Base-by-base conservation (phyloP, 1,140 invertebrate genomes). In the Drosophila guanche region DNA sequence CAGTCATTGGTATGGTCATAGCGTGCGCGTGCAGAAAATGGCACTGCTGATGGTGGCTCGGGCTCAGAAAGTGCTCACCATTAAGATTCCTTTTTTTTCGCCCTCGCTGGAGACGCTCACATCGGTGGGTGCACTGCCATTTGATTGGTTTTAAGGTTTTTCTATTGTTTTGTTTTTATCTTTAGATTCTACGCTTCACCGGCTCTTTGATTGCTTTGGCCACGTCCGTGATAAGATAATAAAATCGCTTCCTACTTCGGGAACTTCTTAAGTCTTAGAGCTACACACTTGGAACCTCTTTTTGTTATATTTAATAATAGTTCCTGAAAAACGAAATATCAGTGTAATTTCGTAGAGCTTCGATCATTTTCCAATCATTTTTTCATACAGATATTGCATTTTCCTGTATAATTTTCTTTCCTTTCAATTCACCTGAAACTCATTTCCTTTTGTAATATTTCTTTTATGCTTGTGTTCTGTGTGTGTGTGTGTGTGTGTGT, bases 61-160 rank as follows among this genome's bases (percentile, higher is more conserved):
- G 7, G 62, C 89, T 12, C 89, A 90, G 20, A 37, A 62, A 7
- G 69, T 83, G 2, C 54, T 90, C 0, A 68, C 77, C 1, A 54
- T 90, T 1, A 89, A 90, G 56, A 76, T 90, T 53, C 89, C 89
- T 4, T 90, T 90, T 63, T 90, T 90, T 48, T 86, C 85, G 1
- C 89, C 89, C 0, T 90, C 89, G 0, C 48, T 90, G 51, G 69
- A 78, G 51, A 84, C 83, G 0, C 53, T 90, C 1, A 81, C 83
- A 5, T 88, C 86, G 57, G 89, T 90, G 69, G 25, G 54, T 42
- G 6, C n/a, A 12, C 0, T 12, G 0, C 33, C 33, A 14, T 20
- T 46, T 22, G 25, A 7, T 51, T 7, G 3, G 3, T 12, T 25
- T 29, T 8, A 54, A 40, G n/a, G 22, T 29, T 27, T 10, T 16